Base-by-base conservation (phyloP, 2,888 invertebrate genomes). In the Dexiosoma caninum region DNA sequence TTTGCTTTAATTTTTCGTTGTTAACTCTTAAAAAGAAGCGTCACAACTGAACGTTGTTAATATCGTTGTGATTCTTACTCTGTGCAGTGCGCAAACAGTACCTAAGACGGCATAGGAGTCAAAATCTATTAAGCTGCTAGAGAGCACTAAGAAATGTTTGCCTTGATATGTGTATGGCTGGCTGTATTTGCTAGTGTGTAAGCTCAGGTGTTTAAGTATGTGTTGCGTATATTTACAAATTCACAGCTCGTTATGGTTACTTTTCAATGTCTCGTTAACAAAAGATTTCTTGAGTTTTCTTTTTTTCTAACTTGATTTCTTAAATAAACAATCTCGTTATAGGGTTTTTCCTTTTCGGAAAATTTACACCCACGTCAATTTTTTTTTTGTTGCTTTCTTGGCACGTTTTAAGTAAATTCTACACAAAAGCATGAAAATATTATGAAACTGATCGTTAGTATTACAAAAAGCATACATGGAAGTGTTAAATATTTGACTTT, bases 331-430 rank as follows among this genome's bases (percentile, higher is more conserved):
- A 19, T 53, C 49, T 8, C 16, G n/a, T 35, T 51, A 55, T 57
- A 23, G n/a, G n/a, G 9, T 37, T 37, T 37, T 3, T 55, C 6
- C n/a, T 46, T 49, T 30, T 27, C 2, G 6, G 21, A 42, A 67
- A 59, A 12, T 14, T 66, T 23, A 30, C 37, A 67, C 40, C n/a
- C n/a, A n/a, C n/a, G n/a, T n/a, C 32, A 27, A 51, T 42, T 67
- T 53, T 60, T 66, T 62, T 81, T 81, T 83, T 83, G 81, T 77
- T 74, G 83, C 74, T 79, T 83, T 71, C 72, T 49, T 51, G 67
- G 60, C 81, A 83, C 79, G 78, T 82, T 69, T 55, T 35, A 5
- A 23, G 16, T 4, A 59, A 60, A 55, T 49, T 27, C n/a, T 6
- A 23, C 16, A 8, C 8, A 19, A 27, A 53, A 64, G 6, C n/a